Evolutionary conservation across 1,140 invertebrate species (phyloP), one percentile per base, ranked within the genome.

Genomic region (Cydia fagiglandana): DNA sequence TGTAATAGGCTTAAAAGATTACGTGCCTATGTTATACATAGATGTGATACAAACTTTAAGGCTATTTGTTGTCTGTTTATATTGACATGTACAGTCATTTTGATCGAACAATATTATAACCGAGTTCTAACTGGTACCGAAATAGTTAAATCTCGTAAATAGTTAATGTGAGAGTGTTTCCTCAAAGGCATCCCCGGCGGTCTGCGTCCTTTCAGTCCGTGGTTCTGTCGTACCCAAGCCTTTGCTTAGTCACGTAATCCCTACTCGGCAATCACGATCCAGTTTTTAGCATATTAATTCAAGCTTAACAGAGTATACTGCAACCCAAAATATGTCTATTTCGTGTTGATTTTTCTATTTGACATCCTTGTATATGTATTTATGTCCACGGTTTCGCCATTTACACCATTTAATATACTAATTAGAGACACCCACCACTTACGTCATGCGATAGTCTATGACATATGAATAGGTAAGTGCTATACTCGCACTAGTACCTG

Each of bases 1-100:
- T 34, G 74, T 64, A 75, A 75, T 28, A 30, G 56, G 56, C 28
- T 64, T 64, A 75, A 64, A 17, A 13, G 38, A 70, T 70, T 70
- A 70, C 7, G 20, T 7, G 20, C 7, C 20, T 24, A 17, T 53
- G 50, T 17, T 61, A 3, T 10, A 61, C 17, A 61, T 61, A 24
- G 1, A 10, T 61, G 56, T n/a, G 56, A n/a, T 61, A 2, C 13
- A n/a, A 34, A 68, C 30, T 68, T 68, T 12, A 34, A 13, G 30
- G 28, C 28, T n/a, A 68, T 68, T 68, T 34, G 64, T n/a, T 66
- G 13, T 34, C 28, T 66, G 15, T 28, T 34, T 30, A 66, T 66
- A 34, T 66, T 30, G 20, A 30, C 13, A 6, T 9, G 17, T 20
- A n/a, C n/a, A n/a, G 50, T 53, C 3, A 53, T 17, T 61, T 61